Percentiles rank a stretch among this genome's conserved stretches.
Conservation (phyloP, 64 coral and sea anemone species). For the Stichodactyla helianthus region DNA sequence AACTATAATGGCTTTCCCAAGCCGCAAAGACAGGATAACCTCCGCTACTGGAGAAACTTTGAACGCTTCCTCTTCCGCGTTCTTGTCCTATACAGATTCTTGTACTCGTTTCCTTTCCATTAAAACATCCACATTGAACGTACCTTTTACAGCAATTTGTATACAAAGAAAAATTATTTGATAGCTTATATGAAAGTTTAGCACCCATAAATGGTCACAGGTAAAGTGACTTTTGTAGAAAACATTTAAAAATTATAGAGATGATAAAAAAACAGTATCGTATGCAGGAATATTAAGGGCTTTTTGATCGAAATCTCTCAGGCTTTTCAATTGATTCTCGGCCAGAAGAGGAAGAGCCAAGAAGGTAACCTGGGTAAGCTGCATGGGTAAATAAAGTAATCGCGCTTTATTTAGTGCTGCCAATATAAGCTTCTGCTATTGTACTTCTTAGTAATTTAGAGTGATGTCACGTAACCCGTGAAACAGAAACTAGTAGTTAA, state of each 20-base stretch:
- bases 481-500: too few relatives aligned
- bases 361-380: neutral
- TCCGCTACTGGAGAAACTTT: too few relatives aligned
- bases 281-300: neutral
- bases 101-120: neutral
- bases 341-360: neutral
- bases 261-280: neutral
- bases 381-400: neutral
- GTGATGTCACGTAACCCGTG: too few relatives aligned
- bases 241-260: conserved; percentile 5
- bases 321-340: neutral
- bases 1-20: too few relatives aligned
- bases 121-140: neutral
- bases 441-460: too few relatives aligned
- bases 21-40: too few relatives aligned
- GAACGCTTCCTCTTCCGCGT: neutral
- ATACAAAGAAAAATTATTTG: neutral
- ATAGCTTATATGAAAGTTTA: neutral
- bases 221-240: neutral
- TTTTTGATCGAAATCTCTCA: neutral
- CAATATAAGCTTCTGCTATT: neutral
- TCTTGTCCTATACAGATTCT: neutral
- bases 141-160: conserved; percentile 5
- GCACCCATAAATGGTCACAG: neutral
- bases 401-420: neutral